Percentiles rank a stretch among this genome's conserved stretches.
Evolutionary conservation across 2,113 vertebrate species (phyloP).

Genomic region (Okapia johnstoni): DNA sequence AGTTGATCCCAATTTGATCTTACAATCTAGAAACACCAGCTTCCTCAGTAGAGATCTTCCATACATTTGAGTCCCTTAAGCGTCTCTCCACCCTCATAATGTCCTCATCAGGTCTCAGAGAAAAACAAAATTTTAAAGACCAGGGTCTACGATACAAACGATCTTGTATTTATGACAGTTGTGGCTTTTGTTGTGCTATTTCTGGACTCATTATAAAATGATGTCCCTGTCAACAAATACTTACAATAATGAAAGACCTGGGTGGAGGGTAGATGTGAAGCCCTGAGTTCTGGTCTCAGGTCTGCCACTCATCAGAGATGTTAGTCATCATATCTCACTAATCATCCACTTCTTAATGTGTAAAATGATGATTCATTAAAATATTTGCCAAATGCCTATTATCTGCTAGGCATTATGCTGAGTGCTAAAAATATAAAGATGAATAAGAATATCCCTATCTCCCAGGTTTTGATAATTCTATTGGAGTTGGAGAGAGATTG

Average conservation of each 20-base stretch:
- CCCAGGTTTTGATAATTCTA: not conserved
- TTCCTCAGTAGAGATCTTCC: constrained; percentile 30
- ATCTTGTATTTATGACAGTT: not conserved
- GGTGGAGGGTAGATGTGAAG: not conserved
- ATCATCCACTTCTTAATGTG: not conserved
- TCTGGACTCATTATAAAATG: not conserved
- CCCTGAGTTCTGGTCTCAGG: not conserved
- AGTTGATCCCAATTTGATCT: constrained; percentile 1
- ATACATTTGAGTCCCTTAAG: not conserved
- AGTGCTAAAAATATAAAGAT: not conserved
- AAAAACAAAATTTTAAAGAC: constrained; percentile 27
- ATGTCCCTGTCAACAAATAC: not conserved
- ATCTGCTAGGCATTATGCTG: not conserved
- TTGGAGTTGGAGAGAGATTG: not conserved
- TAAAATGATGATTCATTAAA: not conserved
- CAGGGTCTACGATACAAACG: not conserved
- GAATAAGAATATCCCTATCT: not conserved
- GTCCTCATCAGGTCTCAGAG: not conserved
- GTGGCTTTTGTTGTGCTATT: not conserved
- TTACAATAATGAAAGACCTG: not conserved
- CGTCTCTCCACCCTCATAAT: constrained; percentile 13
- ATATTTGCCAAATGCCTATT: not conserved
- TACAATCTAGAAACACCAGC: constrained; percentile 17
- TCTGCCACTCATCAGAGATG: not conserved
- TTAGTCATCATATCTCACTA: not conserved